Percentiles rank a stretch among this genome's conserved stretches.
Evolutionary conservation across 2,113 vertebrate species (phyloP).

Genomic region (Gallinago media): DNA sequence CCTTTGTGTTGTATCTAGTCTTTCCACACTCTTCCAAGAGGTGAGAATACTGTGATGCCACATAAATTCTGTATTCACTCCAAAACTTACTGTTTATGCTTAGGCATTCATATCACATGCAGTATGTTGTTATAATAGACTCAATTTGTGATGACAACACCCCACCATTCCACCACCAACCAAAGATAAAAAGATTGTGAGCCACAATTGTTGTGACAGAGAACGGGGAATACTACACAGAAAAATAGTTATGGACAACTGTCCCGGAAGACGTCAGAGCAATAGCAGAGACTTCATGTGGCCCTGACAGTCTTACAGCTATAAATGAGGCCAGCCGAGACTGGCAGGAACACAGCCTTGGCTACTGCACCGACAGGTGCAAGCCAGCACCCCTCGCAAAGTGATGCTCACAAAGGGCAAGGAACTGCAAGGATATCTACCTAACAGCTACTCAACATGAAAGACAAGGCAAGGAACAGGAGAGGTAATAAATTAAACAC

Average conservation of each 20-base stretch:
- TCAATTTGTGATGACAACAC: neutral
- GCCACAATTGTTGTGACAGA: neutral
- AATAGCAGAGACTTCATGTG: neutral
- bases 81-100: neutral
- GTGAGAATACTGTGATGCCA: neutral
- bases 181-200: neutral
- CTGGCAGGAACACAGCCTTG: neutral
- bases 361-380: neutral
- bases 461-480: slow-evolving; percentile 36
- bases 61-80: neutral
- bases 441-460: slow-evolving; percentile 28
- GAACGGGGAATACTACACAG: neutral
- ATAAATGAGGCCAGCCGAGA: neutral
- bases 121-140: neutral
- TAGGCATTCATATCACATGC: neutral
- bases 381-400: neutral
- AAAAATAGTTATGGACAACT: neutral
- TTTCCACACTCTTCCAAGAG: neutral
- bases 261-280: neutral
- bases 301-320: neutral
- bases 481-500: slow-evolving; percentile 47
- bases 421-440: neutral
- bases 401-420: neutral
- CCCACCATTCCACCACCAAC: neutral
- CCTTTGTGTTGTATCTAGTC: neutral